Base-by-base conservation (phyloP, 2,888 invertebrate genomes). In the Saturnia pavonia region DNA sequence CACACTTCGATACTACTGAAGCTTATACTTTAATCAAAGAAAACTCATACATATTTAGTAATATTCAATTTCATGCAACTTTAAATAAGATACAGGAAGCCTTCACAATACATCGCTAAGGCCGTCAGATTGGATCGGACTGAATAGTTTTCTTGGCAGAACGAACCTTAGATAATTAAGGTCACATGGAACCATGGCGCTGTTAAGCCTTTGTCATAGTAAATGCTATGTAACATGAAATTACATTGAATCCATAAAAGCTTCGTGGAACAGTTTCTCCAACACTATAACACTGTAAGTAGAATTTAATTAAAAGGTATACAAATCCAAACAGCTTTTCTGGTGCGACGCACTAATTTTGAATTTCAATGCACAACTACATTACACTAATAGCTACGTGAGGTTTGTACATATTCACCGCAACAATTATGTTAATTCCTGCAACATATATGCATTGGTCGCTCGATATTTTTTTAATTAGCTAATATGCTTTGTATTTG, bases 111-210 rank as follows among this genome's bases (percentile, higher is more conserved):
- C 75, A 72, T 70, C 73, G 71, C 72, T 69, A 69, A 69, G 70
- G 68, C 73, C 72, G 75, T 74, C 74, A 71, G 72, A 79, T 79
- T 77, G 77, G 77, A 71, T 66, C 65, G 69, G 73, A 63, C 68
- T 78, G 73, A 75, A 69, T 70, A 66, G 73, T 73, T 77, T 80
- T 78, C 77, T 73, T 74, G 73, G 45, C 67, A 69, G 48, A 34
- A 19, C 43, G 69, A 60, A 60, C 27, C 57, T 60, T 25, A 60
- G 57, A 60, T 60, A 25, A 60, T 60, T 25, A 60, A 60, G 57
- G 57, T 60, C 57, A 60, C 22, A 54, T 22, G 22, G 9, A 25
- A 14, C 27, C 57, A 11, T 22, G 22, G 54, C 54, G 22, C 22
- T 48, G 22, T 54, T 54, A 54, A 54, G 54, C 54, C 11, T 60